phyloP scores from a whole-genome alignment of 2,797 vertebrate species.

The Toxotes lorentzi region DNA sequence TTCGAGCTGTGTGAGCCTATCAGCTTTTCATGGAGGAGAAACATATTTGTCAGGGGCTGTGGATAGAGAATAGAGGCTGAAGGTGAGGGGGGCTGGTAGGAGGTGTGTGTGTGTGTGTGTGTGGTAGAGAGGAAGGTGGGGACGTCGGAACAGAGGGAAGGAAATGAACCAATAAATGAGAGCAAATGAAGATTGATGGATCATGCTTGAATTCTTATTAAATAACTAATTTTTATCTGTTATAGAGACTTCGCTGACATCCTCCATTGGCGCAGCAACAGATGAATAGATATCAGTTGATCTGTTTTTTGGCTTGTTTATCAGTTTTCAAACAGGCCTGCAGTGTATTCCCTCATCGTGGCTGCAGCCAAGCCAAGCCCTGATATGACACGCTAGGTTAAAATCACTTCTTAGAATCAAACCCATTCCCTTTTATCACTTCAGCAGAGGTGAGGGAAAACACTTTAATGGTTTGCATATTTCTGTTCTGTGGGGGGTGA shows the following conservation, averaged over 20 bases:
- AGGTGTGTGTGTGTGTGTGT: constrained; percentile 6
- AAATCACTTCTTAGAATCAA: constrained; percentile 46
- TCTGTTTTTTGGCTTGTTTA: constrained; percentile 56
- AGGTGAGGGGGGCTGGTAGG: constrained; percentile 16
- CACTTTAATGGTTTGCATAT: constrained; percentile 25
- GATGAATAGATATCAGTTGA: constrained; percentile 52
- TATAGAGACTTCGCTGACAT: constrained; percentile 33
- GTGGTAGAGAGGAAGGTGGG: constrained; percentile 4
- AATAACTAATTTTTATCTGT: constrained; percentile 46
- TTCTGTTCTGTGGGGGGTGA: constrained; percentile 16
- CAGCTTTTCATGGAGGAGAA: constrained; percentile 28
- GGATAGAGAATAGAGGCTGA: constrained; percentile 14
- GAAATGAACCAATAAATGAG: constrained; percentile 58
- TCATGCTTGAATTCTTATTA: constrained; percentile 49
- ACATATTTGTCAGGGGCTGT: constrained; percentile 37
- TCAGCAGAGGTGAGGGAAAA: constrained; percentile 12
- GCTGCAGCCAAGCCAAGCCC: constrained; percentile 12
- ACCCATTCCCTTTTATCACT: constrained; percentile 31
- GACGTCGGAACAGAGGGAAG: constrained; percentile 15
- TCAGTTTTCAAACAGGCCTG: constrained; percentile 50
- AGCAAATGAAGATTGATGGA: constrained; percentile 63
- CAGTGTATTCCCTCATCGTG: constrained; percentile 33
- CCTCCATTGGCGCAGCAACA: constrained; percentile 14
- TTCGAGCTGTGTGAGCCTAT: constrained; percentile 46
- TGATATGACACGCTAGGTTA: constrained; percentile 41